Evolutionary conservation across 1,140 invertebrate genomes (phyloP).

Genomic region (Drosophila melanica): DNA sequence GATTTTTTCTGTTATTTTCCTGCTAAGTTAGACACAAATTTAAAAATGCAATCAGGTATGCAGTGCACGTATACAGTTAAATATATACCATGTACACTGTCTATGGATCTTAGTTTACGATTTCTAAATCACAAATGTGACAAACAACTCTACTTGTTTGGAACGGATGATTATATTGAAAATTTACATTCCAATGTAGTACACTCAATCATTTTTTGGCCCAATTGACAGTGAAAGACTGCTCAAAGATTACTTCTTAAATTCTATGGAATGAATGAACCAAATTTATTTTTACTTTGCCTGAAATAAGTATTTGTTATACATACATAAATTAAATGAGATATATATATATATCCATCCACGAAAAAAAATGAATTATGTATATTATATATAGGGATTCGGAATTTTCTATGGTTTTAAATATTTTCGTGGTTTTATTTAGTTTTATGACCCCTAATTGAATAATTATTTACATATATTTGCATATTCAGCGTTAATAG

Average conservation of each 20-base stretch:
- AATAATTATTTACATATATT: constrained; percentile 47
- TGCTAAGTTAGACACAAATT: constrained; percentile 26
- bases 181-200: constrained; percentile 10
- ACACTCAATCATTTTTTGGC: neutral
- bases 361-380: constrained; percentile 14
- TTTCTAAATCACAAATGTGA: neutral
- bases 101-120: constrained; percentile 5
- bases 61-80: constrained; percentile 1
- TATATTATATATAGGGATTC: constrained; percentile 27
- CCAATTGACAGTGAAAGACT: neutral
- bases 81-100: constrained; percentile 3
- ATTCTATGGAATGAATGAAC: constrained; percentile 72
- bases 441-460: constrained; percentile 37
- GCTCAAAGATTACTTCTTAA: constrained; percentile 46
- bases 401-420: constrained; percentile 38
- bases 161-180: neutral
- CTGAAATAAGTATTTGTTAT: constrained; percentile 35
- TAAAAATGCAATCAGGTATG: neutral
- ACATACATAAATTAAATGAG: constrained; percentile 46
- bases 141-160: neutral
- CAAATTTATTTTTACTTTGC: constrained; percentile 42
- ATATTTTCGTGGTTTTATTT: constrained; percentile 39
- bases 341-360: constrained; percentile 21
- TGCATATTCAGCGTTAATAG: constrained; percentile 32
- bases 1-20: constrained; percentile 39